A percentile compares a stretch with the other conserved stretches of the same genome.
These are phyloP conservation scores for Drosophila atroscutellata DNA, from an alignment of 2,888 invertebrate genomes.

Conservation along the genomic window DNA sequence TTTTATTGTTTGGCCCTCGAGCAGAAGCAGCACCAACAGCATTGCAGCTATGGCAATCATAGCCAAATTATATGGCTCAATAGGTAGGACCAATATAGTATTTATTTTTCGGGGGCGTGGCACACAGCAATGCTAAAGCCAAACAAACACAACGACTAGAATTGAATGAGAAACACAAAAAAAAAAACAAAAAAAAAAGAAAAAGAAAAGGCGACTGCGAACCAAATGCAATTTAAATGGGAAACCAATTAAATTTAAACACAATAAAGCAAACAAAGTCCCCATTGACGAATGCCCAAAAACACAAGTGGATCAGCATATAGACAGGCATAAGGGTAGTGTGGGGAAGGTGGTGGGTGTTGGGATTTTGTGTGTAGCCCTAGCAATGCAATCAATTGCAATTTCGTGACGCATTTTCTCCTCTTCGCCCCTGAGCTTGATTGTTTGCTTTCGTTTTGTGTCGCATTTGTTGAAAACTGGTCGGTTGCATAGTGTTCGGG, in stretches of 20 bases:
- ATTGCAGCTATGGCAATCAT: conserved; percentile 53
- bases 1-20: conserved; percentile 57
- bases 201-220: conserved; percentile 13
- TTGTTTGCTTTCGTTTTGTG: conserved; percentile 52
- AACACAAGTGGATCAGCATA: conserved; percentile 21
- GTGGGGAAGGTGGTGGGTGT: not conserved
- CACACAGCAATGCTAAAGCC: conserved; percentile 32
- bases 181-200: not conserved
- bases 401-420: conserved; percentile 50
- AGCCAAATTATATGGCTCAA: conserved; percentile 58
- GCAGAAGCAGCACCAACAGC: conserved; percentile 1
- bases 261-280: conserved; percentile 56
- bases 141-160: conserved; percentile 38
- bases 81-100: conserved; percentile 14
- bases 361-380: conserved; percentile 39
- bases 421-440: conserved; percentile 40
- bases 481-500: conserved; percentile 8
- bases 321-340: not conserved
- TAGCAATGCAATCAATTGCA: conserved; percentile 77
- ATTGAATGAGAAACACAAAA: conserved; percentile 26
- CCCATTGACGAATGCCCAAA: conserved; percentile 34
- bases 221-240: conserved; percentile 74
- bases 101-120: not conserved
- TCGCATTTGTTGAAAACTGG: conserved; percentile 26
- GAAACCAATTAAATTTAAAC: conserved; percentile 81